Base-by-base conservation (phyloP, 2,113 vertebrate species). In the Mesitornis unicolor region DNA sequence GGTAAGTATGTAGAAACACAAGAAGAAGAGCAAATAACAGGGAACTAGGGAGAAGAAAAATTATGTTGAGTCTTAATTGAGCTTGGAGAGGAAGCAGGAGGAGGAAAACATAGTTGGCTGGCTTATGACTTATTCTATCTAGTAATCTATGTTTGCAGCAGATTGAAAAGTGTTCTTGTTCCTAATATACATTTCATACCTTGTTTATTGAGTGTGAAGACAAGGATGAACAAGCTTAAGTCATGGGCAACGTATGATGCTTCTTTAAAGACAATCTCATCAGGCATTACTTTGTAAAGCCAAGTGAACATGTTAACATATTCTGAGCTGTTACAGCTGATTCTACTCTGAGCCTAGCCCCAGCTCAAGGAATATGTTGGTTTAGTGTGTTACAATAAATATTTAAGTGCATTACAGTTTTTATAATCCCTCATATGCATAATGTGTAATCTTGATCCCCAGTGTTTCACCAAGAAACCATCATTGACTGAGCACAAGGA, bases 11-110 rank as follows among this genome's bases (percentile, higher is more conserved):
- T 81, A 60, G 95, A 94, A 95, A 94, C n/a, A 83, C 0, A 5
- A 94, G 91, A 94, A 89, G 42, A 20, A 81, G 68, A 92, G 24
- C 13, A 96, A 80, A 96, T 96, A 42, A 96, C 96, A 96, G 83
- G 63, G 51, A 90, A 69, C 15, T 14, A 43, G 35, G 28, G 40
- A 92, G 83, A 92, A 84, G 93, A 88, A 92, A 80, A 96, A 93
- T 78, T 60, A 60, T 56, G 88, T 93, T 88, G 64, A 78, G 73
- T 75, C 73, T 93, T 94, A 95, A 92, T 33, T 87, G 88, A 94
- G 43, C 76, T 95, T 93, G 79, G 79, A 95, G 76, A 95, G 82
- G 92, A 97, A 93, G 61, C 47, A 90, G 40, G 26, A 93, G 33
- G 36, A 91, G 45, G 76, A 88, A 76, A 91, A 87, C 36, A 76